Base-by-base conservation (phyloP, 2,888 invertebrate species). In the Drosophila histrio region DNA sequence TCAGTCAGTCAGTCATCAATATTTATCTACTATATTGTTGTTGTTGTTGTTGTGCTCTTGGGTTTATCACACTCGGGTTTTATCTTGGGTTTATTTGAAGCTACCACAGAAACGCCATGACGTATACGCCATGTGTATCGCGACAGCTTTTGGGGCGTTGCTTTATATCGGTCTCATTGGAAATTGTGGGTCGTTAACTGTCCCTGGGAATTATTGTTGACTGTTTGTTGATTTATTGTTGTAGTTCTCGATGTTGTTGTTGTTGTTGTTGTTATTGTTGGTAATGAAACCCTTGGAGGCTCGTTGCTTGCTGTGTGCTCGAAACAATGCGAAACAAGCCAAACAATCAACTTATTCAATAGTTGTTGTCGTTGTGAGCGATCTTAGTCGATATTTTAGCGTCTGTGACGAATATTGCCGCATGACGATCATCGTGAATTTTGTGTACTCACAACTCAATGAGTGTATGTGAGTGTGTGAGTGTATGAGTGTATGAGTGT, bases 241-340 rank as follows among this genome's bases (percentile, higher is more conserved):
- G n/a, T n/a, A n/a, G 22, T 57, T 28, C 28, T 1, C 28, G 21
- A 26, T 2, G 2, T 0, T 34, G 21, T 21, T 30, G 6, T 19
- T 49, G 26, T 46, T 41, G 38, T 9, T 49, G 46, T 2, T 53
- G 52, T n/a, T 52, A 46, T 2, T 53, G 21, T 17, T 43, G 50
- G 15, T 41, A 4, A n/a, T 61, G 44, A 13, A 28, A 38, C 71
- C 64, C 56, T 71, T 71, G 72, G 72, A 72, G 72, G 72, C 72
- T 63, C 73, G 72, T 53, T 67, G 46, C 26, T 39, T 28, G 44
- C 17, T 38, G 43, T 17, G 46, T 30, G 26, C 22, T 32, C 24
- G 63, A 63, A 58, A 21, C 69, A 73, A 64, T 73, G 74, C n/a
- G 74, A 73, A 73, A 73, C 57, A 63, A 54, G 43, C 69, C 68